Conservation (phyloP, 2,888 invertebrate genomes). For the Clepsis dumicolana region DNA sequence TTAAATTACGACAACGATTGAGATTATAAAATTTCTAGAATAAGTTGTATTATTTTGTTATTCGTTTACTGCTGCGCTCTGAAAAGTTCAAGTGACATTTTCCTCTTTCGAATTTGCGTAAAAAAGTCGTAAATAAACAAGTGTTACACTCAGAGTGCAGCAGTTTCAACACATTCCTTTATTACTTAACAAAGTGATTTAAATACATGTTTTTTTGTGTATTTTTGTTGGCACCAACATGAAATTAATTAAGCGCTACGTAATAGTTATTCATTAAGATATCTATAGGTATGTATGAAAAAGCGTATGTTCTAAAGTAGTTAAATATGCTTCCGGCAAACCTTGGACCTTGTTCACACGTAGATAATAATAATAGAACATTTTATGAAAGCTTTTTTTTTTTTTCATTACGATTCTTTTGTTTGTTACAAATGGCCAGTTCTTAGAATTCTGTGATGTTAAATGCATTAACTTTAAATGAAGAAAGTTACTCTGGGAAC, state of each 20-base stretch:
- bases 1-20: background rate
- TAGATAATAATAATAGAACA: constrained; percentile 41
- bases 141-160: background rate
- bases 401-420: background rate
- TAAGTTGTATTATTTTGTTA: background rate
- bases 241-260: constrained; percentile 1
- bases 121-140: too few species aligned
- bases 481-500: constrained; percentile 23
- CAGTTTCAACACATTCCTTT: background rate
- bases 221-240: background rate
- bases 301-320: constrained; percentile 85
- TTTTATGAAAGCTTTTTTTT: background rate
- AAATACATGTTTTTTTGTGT: background rate
- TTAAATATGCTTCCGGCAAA: constrained; percentile 68
- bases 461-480: constrained; percentile 29
- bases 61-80: background rate
- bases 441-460: background rate
- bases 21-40: background rate
- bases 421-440: background rate
- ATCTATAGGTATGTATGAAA: constrained; percentile 52
- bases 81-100: background rate
- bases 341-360: constrained; percentile 50
- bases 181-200: background rate
- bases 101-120: too few species aligned
- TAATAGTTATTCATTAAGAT: constrained; percentile 25